Base-by-base conservation (phyloP, 2,888 invertebrate species). In the Rhabditoides inermis region DNA sequence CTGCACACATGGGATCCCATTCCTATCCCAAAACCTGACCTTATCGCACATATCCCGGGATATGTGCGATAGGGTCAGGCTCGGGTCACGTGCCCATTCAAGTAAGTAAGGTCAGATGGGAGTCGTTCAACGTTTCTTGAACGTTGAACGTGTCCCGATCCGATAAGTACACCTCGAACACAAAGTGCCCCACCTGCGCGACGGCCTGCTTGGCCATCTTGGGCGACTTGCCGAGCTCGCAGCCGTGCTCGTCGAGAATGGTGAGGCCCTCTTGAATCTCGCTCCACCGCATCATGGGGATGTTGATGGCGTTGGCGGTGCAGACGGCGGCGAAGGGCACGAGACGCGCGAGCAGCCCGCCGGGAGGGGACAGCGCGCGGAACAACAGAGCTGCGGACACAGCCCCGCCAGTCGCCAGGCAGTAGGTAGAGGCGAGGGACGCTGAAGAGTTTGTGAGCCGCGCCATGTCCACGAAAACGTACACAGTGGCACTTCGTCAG, bases 271-370 rank as follows among this genome's bases (percentile, higher is more conserved):
- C 54, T 4, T 42, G 39, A 22, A 77, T 53, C 51, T 74, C 74
- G 23, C 73, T 76, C 86, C 85, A 47, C 76, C 94, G 84, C 94
- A 95, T 95, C 82, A 90, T 84, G 5, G 94, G 94, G 73, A 95
- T 90, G 81, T 95, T 95, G 75, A 95, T 87, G 77, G 88, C 90
- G 80, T 95, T 95, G 39, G 94, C 92, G 30, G 90, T 88, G 41
- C 89, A 88, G 0, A 95, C 92, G 0, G 94, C 94, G 28, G 85
- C 86, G 76, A 94, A 86, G 0, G 94, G 95, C 20, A 95, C 94
- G 75, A 91, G 82, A 23, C 92, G 83, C 2, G 86, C 88, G 61
- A 85, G 83, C 50, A 88, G 74, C 1, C 88, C 85, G 44, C 86
- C 85, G 0, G 94, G 95, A 10, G 92, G 91, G 32, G 46, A 37